phyloP scores from a whole-genome alignment of 2,113 vertebrate species.

The Bufo gargarizans region DNA sequence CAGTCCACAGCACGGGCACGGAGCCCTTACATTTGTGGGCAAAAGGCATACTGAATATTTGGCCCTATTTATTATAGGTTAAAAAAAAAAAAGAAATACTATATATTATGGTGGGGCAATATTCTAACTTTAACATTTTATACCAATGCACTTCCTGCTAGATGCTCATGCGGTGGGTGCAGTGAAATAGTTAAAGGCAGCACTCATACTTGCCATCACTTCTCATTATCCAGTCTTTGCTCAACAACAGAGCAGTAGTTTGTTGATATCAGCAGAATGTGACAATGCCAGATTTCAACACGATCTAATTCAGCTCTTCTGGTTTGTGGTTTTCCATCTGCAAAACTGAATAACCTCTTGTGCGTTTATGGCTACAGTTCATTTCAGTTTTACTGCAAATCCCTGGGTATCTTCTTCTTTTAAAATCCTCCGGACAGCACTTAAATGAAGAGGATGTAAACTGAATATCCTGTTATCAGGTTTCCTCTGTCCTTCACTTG shows the following conservation, averaged over 20 bases:
- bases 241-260: neutral
- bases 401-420: constrained; percentile 44
- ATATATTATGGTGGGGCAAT: too few relatives aligned
- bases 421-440: constrained; percentile 16
- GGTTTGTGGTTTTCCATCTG: constrained; percentile 51
- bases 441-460: constrained; percentile 33
- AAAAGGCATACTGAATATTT: too few relatives aligned
- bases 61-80: too few relatives aligned
- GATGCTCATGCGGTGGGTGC: neutral
- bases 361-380: constrained; percentile 26
- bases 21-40: too few relatives aligned
- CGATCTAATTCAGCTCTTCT: constrained; percentile 2
- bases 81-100: too few relatives aligned
- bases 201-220: neutral
- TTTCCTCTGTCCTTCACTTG: constrained; percentile 21
- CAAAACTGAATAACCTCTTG: constrained; percentile 31
- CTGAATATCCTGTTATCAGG: constrained; percentile 15
- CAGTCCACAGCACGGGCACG: too few relatives aligned
- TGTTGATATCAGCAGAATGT: constrained; percentile 40
- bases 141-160: neutral
- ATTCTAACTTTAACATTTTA: neutral
- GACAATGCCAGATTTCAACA: constrained; percentile 3
- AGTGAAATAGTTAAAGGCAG: constrained; percentile 4
- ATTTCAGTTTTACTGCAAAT: constrained; percentile 37
- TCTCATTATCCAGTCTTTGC: neutral